Conservation (phyloP, 2,113 vertebrate genomes). For the Callaeas wilsoni region DNA sequence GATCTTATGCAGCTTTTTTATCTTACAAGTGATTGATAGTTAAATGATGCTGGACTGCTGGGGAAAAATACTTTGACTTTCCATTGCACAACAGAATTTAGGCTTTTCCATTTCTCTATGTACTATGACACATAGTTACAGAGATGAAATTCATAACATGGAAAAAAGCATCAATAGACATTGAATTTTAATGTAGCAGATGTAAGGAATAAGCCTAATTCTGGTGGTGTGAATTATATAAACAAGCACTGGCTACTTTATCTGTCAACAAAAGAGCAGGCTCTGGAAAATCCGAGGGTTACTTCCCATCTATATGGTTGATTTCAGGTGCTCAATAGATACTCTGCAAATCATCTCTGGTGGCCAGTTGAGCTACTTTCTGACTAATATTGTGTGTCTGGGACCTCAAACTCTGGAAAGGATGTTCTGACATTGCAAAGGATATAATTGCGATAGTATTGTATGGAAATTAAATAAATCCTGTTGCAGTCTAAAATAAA, state of each 20-base stretch:
- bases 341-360: background rate
- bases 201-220: background rate
- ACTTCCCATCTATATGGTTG: background rate
- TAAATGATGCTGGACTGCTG: background rate
- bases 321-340: background rate
- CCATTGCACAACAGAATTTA: background rate
- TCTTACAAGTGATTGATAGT: background rate
- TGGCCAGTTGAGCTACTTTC: background rate
- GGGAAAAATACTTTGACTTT: background rate
- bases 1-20: background rate
- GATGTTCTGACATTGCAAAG: background rate
- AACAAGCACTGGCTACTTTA: background rate
- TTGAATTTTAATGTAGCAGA: background rate
- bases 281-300: background rate
- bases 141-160: background rate
- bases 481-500: background rate
- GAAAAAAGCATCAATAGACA: background rate
- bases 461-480: background rate
- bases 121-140: background rate
- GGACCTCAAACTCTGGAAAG: background rate
- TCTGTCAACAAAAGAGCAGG: background rate
- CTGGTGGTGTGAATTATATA: background rate
- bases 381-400: background rate
- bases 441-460: background rate
- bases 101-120: background rate